Conservation (phyloP, 2,888 invertebrate genomes). For the Cephus sareptanus region DNA sequence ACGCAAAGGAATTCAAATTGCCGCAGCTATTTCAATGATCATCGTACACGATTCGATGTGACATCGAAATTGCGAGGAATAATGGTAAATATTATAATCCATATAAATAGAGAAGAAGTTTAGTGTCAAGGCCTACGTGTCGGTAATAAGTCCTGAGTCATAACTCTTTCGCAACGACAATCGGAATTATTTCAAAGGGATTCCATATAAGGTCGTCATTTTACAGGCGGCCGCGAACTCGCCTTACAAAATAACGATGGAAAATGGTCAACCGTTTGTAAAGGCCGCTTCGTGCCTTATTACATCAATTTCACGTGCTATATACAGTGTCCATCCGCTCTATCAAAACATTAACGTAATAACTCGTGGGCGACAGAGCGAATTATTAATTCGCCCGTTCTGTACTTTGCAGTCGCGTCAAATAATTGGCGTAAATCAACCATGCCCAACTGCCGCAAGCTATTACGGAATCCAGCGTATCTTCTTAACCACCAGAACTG, state of each 20-base stretch:
- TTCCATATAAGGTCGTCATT: constrained; percentile 15
- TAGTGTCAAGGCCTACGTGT: constrained; percentile 40
- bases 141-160: constrained; percentile 32
- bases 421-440: background rate
- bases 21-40: background rate
- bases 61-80: background rate
- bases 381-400: background rate
- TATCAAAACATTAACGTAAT: background rate
- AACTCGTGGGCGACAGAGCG: background rate
- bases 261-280: background rate
- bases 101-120: constrained; percentile 24
- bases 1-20: background rate
- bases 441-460: background rate
- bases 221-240: constrained; percentile 4
- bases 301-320: background rate
- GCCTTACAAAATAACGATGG: background rate
- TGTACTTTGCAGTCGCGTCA: background rate
- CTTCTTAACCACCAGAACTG: background rate
- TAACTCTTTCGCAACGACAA: constrained; percentile 17
- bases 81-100: background rate
- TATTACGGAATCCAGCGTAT: background rate
- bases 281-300: background rate
- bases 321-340: background rate
- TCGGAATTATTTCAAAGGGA: constrained; percentile 16
- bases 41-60: background rate